A percentile compares a stretch with the other conserved stretches of the same genome.
Evolutionary conservation across 1,140 invertebrate species (phyloP).

Genomic region (Orchesella cincta): DNA sequence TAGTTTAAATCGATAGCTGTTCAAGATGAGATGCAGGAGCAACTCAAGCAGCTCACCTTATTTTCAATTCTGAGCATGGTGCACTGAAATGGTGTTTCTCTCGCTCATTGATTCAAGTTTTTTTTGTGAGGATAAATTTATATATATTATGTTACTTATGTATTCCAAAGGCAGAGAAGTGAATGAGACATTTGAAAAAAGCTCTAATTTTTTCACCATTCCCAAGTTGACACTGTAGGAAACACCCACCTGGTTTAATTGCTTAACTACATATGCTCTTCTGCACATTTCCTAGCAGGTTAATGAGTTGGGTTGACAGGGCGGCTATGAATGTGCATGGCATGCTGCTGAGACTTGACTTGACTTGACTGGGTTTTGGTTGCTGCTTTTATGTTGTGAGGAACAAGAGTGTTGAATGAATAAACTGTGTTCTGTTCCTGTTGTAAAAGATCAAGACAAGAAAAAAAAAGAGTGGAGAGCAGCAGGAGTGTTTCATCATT

Average conservation of each 20-base stretch:
- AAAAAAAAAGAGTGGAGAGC: not conserved
- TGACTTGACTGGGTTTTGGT: no score
- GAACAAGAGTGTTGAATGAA: no score
- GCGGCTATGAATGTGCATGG: constrained; percentile 24
- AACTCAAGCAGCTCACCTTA: not conserved
- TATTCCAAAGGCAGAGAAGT: not conserved
- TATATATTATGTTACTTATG: not conserved
- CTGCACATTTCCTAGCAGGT: constrained; percentile 19
- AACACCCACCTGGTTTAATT: constrained; percentile 50
- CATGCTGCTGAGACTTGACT: not conserved
- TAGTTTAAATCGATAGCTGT: no score
- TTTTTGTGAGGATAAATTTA: not conserved
- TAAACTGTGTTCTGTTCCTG: no score
- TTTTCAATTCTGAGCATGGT: constrained; percentile 23
- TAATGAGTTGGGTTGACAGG: constrained; percentile 51
- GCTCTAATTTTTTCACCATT: not conserved
- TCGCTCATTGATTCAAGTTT: no score
- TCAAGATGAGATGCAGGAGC: not conserved
- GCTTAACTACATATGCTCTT: constrained; percentile 18
- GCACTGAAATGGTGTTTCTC: no score
- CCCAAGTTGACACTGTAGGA: constrained; percentile 29
- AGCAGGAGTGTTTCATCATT: constrained; percentile 1
- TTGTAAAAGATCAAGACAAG: not conserved
- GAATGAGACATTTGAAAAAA: not conserved
- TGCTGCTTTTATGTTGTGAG: no score